Percentiles rank a stretch among this genome's conserved stretches.
Conservation (phyloP, 2,113 vertebrate genomes). For the Mola mola region DNA sequence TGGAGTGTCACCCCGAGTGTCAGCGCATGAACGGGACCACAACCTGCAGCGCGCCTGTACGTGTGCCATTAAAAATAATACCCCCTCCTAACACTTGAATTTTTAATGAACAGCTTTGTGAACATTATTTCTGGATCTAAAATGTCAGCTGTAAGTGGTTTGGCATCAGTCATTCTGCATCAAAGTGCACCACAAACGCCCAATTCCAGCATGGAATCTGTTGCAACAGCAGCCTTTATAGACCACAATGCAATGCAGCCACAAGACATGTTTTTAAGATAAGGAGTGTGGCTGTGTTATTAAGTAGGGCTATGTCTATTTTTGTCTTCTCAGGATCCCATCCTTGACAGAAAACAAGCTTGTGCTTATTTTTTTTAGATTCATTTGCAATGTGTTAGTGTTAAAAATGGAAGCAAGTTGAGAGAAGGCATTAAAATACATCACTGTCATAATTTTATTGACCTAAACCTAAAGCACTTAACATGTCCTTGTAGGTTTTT, state of each 20-base stretch:
- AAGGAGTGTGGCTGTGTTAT: conserved; percentile 30
- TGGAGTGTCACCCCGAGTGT: conserved; percentile 88
- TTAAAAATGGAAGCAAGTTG: conserved; percentile 11
- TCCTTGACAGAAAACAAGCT: conserved; percentile 31
- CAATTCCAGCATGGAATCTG: conserved; percentile 24
- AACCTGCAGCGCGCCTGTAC: conserved; percentile 88
- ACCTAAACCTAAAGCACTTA: conserved; percentile 9
- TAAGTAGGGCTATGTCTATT: conserved; percentile 10
- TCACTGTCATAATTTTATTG: background rate
- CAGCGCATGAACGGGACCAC: conserved; percentile 79
- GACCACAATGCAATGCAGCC: conserved; percentile 29
- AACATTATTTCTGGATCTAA: background rate
- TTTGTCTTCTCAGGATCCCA: conserved; percentile 14
- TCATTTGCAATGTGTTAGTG: conserved; percentile 11
- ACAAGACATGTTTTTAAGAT: conserved; percentile 43
- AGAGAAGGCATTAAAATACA: conserved; percentile 9
- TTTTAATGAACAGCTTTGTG: background rate
- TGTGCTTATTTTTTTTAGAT: background rate
- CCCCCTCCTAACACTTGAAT: background rate
- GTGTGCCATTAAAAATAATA: conserved; percentile 46
- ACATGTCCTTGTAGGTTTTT: conserved; percentile 2
- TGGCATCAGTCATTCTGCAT: background rate
- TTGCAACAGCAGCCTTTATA: conserved; percentile 14
- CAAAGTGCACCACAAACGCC: conserved; percentile 9
- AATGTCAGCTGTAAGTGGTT: background rate